Base-by-base conservation (phyloP, 2,888 invertebrate genomes). In the Caenorhabditis doughertyi region DNA sequence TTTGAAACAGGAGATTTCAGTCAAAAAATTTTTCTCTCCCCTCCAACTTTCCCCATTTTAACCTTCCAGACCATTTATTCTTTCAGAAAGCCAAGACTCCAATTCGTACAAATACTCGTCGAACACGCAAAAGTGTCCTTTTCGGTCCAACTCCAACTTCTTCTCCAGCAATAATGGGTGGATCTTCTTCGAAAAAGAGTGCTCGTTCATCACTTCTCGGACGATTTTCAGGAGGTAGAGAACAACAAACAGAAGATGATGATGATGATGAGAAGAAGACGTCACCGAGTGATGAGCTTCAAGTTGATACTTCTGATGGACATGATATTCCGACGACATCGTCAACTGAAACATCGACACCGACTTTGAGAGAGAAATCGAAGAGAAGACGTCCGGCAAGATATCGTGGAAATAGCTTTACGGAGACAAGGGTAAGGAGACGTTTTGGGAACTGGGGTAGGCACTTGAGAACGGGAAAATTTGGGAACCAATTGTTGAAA, bases 31-130 rank as follows among this genome's bases (percentile, higher is more conserved):
- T n/a, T n/a, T n/a, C n/a, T n/a, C n/a, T n/a, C n/a, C n/a, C n/a
- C n/a, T n/a, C n/a, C n/a, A n/a, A n/a, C 49, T 39, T 58, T 29
- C 0, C 8, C 3, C 23, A 18, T 11, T 32, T 47, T 47, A 29
- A n/a, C n/a, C n/a, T n/a, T n/a, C n/a, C n/a, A n/a, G n/a, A n/a
- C n/a, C n/a, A n/a, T n/a, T n/a, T 32, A 29, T 18, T 18, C 25
- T 77, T 77, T 1, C 70, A 79, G 79, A 70, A 72, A 47, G 76
- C 81, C 13, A 81, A 81, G 27, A 82, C 82, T 7, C 82, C 82
- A 21, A 5, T 64, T 16, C 27, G 68, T n/a, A 51, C 72, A 4
- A n/a, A 67, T 8, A 44, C 39, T 11, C 67, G 72, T 42, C 68
- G 39, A 11, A 55, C 51, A 0, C 62, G 74, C 3, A 82, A 68